Evolutionary conservation across 2,888 invertebrate genomes (phyloP).

Genomic region (Drosophila recens): DNA sequence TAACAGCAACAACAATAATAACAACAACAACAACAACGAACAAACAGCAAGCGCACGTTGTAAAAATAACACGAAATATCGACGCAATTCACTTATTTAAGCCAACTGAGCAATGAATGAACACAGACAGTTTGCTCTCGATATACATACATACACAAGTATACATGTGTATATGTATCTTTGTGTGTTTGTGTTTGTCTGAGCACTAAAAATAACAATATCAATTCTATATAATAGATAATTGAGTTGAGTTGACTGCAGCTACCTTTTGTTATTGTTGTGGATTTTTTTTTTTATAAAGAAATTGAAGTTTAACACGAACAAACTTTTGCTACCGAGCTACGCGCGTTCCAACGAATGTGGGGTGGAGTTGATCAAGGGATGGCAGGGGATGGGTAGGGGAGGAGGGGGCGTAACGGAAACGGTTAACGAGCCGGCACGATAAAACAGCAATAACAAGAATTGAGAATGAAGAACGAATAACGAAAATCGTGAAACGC

Average conservation of each 20-base stretch:
- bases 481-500: constrained; percentile 6
- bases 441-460: constrained; percentile 7
- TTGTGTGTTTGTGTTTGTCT: not conserved
- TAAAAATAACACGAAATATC: constrained; percentile 73
- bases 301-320: constrained; percentile 47
- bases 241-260: constrained; percentile 43
- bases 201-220: constrained; percentile 58
- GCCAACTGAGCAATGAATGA: constrained; percentile 58
- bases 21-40: constrained; percentile 32
- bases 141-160: not conserved
- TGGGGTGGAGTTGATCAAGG: not conserved
- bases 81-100: constrained; percentile 57
- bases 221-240: constrained; percentile 47
- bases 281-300: constrained; percentile 1
- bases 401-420: constrained; percentile 46
- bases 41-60: constrained; percentile 62
- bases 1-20: constrained; percentile 46
- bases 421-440: constrained; percentile 57
- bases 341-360: constrained; percentile 40
- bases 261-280: constrained; percentile 27
- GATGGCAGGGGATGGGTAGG: constrained; percentile 1
- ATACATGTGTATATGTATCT: not conserved
- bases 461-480: not conserved
- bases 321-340: constrained; percentile 39
- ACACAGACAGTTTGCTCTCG: constrained; percentile 14